Conservation (phyloP, 2,888 invertebrate genomes). For the Pogonocherus hispidulus region DNA sequence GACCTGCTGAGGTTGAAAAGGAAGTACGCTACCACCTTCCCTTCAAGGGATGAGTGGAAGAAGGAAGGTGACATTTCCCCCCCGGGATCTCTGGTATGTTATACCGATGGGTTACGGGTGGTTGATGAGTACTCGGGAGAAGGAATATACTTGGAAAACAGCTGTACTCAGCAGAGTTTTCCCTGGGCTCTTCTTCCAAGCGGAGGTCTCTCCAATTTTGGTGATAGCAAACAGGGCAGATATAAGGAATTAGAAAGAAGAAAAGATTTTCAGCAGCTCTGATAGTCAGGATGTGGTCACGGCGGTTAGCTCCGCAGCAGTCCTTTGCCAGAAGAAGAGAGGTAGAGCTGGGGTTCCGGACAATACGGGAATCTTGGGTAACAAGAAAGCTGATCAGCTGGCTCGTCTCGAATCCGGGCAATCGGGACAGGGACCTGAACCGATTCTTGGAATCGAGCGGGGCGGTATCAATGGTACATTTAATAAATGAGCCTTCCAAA, state of each 20-base stretch:
- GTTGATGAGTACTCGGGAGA: no score
- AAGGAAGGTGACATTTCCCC: background rate
- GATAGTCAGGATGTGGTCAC: background rate
- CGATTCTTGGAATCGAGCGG: no score
- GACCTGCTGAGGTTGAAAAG: no score
- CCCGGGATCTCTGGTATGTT: background rate
- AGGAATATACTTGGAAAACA: background rate
- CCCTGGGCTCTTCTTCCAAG: background rate
- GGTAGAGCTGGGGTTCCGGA: background rate
- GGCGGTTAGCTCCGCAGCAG: background rate
- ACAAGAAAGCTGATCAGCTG: background rate
- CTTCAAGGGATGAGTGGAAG: background rate
- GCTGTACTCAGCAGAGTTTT: background rate
- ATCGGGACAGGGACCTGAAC: background rate
- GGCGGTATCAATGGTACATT: background rate
- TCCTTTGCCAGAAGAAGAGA: background rate
- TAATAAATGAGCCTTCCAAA: background rate
- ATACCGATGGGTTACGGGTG: background rate
- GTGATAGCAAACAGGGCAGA: background rate
- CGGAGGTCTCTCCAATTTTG: background rate
- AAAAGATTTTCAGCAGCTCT: background rate
- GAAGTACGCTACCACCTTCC: background rate
- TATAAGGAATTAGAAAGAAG: background rate
- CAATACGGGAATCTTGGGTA: background rate
- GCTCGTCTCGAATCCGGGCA: background rate